These are phyloP conservation scores for Xiphophorus maculatus DNA, from an alignment of 2,113 vertebrate genomes.

Conservation along the genomic window DNA sequence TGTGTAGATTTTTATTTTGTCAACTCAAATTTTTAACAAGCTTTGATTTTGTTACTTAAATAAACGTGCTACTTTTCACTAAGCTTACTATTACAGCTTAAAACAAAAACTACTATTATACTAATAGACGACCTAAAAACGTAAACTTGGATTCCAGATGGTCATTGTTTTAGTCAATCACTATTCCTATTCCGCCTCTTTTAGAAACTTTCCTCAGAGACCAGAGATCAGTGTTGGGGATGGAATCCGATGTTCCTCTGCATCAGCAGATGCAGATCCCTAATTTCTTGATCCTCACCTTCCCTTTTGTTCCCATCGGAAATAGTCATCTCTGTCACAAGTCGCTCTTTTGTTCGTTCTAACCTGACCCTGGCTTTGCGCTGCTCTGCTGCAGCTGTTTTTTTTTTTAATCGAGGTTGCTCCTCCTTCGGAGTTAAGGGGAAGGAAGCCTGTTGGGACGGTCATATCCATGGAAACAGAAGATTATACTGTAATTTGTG, in stretches of 20 bases:
- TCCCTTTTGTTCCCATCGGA: no score
- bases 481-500: slow-evolving; percentile 64
- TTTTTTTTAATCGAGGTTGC: slow-evolving; percentile 57
- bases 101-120: not conserved
- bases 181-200: no score
- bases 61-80: no score
- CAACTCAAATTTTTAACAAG: no score
- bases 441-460: slow-evolving; percentile 59
- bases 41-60: not conserved
- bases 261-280: not conserved
- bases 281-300: not conserved
- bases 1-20: no score
- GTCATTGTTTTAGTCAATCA: not conserved
- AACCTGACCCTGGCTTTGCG: slow-evolving; percentile 24
- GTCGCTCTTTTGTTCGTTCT: no score
- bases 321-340: no score
- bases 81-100: not conserved
- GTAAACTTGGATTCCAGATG: not conserved
- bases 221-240: not conserved
- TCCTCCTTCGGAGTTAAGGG: slow-evolving; percentile 53
- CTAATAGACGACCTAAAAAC: not conserved
- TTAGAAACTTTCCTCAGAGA: not conserved
- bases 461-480: slow-evolving; percentile 73
- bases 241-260: not conserved
- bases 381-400: slow-evolving; percentile 5